A percentile compares a stretch with the other conserved stretches of the same genome.
phyloP scores from a whole-genome alignment of 2,113 vertebrate genomes.

The Brachyistius frenatus region DNA sequence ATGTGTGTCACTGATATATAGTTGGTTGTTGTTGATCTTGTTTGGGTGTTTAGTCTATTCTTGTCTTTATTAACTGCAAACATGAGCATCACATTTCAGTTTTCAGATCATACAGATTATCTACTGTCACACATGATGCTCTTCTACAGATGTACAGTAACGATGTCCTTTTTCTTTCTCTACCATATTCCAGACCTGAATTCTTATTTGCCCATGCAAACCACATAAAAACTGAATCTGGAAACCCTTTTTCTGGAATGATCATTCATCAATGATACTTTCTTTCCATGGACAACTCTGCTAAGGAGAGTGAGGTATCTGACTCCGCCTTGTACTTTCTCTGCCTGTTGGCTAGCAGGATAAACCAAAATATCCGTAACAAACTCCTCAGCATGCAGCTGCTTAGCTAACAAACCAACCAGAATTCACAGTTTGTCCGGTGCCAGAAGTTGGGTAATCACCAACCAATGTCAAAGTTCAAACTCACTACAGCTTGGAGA shows the following conservation, averaged over 20 bases:
- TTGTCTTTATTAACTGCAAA: no score
- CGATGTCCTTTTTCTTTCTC: neutral
- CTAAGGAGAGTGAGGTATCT: conserved; percentile 8
- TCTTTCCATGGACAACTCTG: conserved; percentile 32
- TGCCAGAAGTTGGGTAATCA: conserved; percentile 12
- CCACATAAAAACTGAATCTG: conserved; percentile 9
- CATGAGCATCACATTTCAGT: no score
- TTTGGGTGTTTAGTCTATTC: no score
- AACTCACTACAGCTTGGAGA: conserved; percentile 2
- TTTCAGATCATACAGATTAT: neutral
- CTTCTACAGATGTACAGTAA: no score
- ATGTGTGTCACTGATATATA: neutral
- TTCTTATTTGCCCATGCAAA: conserved; percentile 16
- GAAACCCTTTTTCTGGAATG: conserved; percentile 41
- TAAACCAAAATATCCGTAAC: conserved; percentile 31
- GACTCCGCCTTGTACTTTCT: conserved; percentile 10
- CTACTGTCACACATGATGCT: neutral
- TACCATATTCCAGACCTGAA: conserved; percentile 34
- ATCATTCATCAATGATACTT: conserved; percentile 42
- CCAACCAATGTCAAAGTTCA: conserved; percentile 10
- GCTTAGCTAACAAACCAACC: conserved; percentile 54
- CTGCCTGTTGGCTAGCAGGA: conserved; percentile 27
- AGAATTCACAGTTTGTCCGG: conserved; percentile 13
- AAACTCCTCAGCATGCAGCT: conserved; percentile 62
- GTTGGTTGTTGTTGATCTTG: no score